Evolutionary conservation across 2,113 vertebrate species (phyloP).

Genomic region (Toxostoma redivivum): DNA sequence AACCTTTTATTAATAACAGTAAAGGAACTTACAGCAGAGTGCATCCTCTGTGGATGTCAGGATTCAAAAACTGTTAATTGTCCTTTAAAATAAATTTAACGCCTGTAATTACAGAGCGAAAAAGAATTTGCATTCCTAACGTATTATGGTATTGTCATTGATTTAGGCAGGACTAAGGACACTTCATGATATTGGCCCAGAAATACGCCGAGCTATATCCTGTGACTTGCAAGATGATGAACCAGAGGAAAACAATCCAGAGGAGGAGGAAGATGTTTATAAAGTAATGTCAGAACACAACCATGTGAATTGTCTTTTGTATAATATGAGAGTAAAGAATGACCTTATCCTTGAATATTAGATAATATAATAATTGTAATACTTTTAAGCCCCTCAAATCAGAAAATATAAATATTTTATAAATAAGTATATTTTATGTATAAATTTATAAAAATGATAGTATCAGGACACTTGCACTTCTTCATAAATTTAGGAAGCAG

Average conservation of each 20-base stretch:
- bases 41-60: background rate
- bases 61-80: background rate
- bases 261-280: slow-evolving; percentile 97
- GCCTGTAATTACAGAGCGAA: background rate
- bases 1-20: background rate
- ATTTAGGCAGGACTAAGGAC: slow-evolving; percentile 98
- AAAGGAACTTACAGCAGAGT: background rate
- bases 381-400: background rate
- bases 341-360: background rate
- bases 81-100: background rate
- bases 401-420: background rate
- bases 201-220: slow-evolving; percentile 99
- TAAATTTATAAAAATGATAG: background rate
- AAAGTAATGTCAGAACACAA: slow-evolving; percentile 85
- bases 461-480: background rate
- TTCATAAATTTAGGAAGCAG: background rate
- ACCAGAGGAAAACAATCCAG: slow-evolving; percentile 92
- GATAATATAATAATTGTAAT: background rate
- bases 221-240: slow-evolving; percentile 99
- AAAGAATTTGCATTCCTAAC: slow-evolving; percentile 59
- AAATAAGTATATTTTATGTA: background rate
- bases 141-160: slow-evolving; percentile 81
- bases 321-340: background rate
- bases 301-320: slow-evolving; percentile 25
- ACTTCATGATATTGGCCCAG: slow-evolving; percentile 98